Base-by-base conservation (phyloP, 2,797 vertebrate genomes). In the Eleutherodactylus coqui region DNA sequence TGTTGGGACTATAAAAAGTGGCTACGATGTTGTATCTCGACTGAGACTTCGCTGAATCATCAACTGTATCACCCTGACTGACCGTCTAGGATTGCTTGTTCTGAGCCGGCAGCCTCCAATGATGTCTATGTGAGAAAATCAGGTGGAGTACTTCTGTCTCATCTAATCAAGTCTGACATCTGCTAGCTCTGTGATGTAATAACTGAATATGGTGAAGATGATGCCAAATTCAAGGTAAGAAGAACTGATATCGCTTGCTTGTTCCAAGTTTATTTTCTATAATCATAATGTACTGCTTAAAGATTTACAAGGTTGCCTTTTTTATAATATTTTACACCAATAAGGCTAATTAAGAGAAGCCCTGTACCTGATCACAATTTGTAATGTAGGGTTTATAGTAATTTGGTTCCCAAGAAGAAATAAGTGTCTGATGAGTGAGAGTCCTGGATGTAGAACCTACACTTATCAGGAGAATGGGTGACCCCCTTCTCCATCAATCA, bases 91-190 rank as follows among this genome's bases (percentile, higher is more conserved):
- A 21, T 76, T 51, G 32, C 9, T 34, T 75, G 13, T 45, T 36
- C 62, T 85, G 36, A 79, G 51, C 16, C 38, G 0, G 43, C 4
- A 17, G 47, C 17, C 24, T 45, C 16, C 16, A 38, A 43, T 49
- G 32, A 53, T 72, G 78, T 72, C 49, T 21, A 11, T 36, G 34
- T 32, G 13, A 17, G 8, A 16, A 21, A 75, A 84, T 29, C 75
- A 85, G 83, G 75, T 58, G 72, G 16, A 70, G 67, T 14, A 41
- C 36, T 38, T 8, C 9, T 41, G 67, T 70, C 8, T 70, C 4
- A 4, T 69, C 19, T 67, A 6, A 7, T 3, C 3, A 55, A 55
- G 9, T 58, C 24, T 36, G 5, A 41, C 8, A 70, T 70, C 21
- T 38, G 3, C 4, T 69, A 34, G 36, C 32, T 69, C 8, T 5